phyloP scores from a whole-genome alignment of 2,797 vertebrate species.

The Cossypha polioptera region DNA sequence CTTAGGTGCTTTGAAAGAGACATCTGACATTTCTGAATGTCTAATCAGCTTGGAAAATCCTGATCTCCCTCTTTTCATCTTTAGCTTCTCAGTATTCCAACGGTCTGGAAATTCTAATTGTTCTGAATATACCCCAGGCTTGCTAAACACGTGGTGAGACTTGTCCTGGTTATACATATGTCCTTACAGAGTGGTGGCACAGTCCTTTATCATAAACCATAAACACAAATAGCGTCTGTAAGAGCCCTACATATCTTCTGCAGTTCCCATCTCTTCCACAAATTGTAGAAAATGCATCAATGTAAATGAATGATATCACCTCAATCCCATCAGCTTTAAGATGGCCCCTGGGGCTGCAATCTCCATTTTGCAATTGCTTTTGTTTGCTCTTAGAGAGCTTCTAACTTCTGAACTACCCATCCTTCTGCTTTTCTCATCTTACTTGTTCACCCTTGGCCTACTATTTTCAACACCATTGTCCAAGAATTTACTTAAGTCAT shows the following conservation, averaged over 20 bases:
- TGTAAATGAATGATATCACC: not conserved
- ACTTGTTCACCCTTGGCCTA: not conserved
- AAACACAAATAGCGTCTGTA: not conserved
- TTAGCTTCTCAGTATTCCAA: not conserved
- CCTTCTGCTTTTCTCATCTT: not conserved
- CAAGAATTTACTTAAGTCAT: not conserved
- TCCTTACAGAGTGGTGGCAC: not conserved
- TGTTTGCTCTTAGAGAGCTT: not conserved
- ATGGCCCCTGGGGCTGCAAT: not conserved
- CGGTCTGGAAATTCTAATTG: not conserved
- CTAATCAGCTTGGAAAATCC: slow-evolving; percentile 24
- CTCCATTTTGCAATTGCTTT: not conserved
- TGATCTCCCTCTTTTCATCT: not conserved
- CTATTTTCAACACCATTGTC: not conserved
- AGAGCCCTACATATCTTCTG: not conserved
- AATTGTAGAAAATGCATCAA: not conserved
- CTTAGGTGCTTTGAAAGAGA: slow-evolving; percentile 18
- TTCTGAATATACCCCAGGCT: not conserved
- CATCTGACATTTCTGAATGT: slow-evolving; percentile 2
- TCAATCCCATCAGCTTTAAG: not conserved
- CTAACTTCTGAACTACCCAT: not conserved
- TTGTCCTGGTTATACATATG: not conserved
- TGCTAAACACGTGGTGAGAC: not conserved
- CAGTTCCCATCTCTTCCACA: not conserved
- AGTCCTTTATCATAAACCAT: not conserved